Evolutionary conservation across 2,113 vertebrate species (phyloP), one percentile per base, ranked within the genome.

Genomic region (Leptobrachium leishanense): DNA sequence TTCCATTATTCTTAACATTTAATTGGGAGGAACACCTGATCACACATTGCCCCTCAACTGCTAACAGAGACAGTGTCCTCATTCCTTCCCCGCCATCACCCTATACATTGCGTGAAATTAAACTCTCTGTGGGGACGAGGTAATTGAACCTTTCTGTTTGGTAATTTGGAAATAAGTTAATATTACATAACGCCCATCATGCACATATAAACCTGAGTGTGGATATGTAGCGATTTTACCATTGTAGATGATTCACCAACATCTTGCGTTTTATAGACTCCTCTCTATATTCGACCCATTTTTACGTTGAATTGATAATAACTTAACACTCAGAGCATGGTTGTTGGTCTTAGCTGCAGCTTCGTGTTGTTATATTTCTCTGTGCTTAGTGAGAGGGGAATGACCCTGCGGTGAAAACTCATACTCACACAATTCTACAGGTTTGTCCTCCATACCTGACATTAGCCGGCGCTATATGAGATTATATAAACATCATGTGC

Each of bases 91-190:
- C 62, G 20, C 20, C 39, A 39, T 39, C 62, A 39, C 62, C 46
- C 62, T 39, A 8, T 68, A 3, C 42, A 13, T 43, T 68, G 67
- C 43, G 6, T 68, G 42, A 13, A 13, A 2, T 4, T 9, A 13
- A 12, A 41, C 39, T 68, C 13, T 15, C 66, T 68, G 66, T 12
- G 6, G 42, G 15, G 41, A 15, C 10, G 53, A 41, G 73, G 62
- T 40, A 39, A 65, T 5, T 75, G 44, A 53, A 65, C 43, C 10
- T 73, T 43, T 73, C 20, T 11, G 43, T 57, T n/a, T 5, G 40
- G 6, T 20, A 53, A 53, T 62, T 72, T 46, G 50, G 70, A 72
- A 64, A 74, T 8, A 2, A 63, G 71, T 46, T 70, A 46, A n/a
- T 15, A 50, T 73, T 73, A 41, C 57, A 74, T 74, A 63, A 74